Conservation (phyloP, 2,797 vertebrate genomes). For the Remorina albescens region DNA sequence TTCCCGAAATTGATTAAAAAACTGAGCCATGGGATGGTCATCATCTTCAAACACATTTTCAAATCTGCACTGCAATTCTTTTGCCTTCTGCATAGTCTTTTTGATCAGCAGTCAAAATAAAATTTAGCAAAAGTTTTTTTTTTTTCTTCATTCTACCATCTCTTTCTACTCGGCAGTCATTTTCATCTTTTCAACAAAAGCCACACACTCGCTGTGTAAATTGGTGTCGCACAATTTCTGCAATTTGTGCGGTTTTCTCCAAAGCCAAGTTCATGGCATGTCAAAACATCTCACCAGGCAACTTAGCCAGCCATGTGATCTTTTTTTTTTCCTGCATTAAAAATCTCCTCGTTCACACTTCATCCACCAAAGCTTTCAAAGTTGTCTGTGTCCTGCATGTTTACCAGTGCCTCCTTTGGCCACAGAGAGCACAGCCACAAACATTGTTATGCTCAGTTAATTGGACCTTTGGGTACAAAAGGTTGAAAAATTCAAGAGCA, state of each 20-base stretch:
- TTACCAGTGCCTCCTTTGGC: constrained; percentile 71
- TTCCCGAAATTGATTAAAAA: constrained; percentile 68
- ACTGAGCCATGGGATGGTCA: constrained; percentile 65
- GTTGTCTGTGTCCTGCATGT: constrained; percentile 65
- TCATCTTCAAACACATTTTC: constrained; percentile 67
- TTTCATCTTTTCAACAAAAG: constrained; percentile 68
- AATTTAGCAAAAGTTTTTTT: constrained; percentile 23
- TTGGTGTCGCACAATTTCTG: constrained; percentile 67
- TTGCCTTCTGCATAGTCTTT: constrained; percentile 37
- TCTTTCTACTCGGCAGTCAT: constrained; percentile 45
- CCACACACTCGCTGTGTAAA: constrained; percentile 49
- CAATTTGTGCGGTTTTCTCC: constrained; percentile 59
- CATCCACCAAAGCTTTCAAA: constrained; percentile 68
- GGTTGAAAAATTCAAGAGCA: constrained; percentile 77
- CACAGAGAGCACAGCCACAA: constrained; percentile 57
- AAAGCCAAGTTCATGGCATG: constrained; percentile 67
- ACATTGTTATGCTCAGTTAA: constrained; percentile 80
- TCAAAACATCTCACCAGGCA: constrained; percentile 75
- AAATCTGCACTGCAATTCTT: constrained; percentile 43
- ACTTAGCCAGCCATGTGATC: constrained; percentile 70
- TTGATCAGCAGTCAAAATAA: constrained; percentile 41
- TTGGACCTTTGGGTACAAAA: constrained; percentile 81
- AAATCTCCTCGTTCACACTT: constrained; percentile 69
- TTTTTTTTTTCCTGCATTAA: constrained; percentile 52
- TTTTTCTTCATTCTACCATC: constrained; percentile 35